Base-by-base conservation (phyloP, 2,888 invertebrate genomes). In the Lasioglossum oenotherae region DNA sequence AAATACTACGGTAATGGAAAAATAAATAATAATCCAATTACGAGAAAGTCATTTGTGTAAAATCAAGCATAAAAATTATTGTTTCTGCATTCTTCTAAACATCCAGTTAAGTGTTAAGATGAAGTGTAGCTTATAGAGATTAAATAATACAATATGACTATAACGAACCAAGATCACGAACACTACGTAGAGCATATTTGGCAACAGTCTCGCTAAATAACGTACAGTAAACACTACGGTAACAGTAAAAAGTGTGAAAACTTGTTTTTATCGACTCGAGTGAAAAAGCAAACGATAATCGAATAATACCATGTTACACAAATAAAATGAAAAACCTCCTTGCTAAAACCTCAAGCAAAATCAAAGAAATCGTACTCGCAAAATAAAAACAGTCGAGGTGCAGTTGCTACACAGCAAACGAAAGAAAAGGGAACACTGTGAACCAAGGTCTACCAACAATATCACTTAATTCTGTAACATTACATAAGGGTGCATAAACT, bases 401-500 rank as follows among this genome's bases (percentile, higher is more conserved):
- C 69, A 64, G 38, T 79, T 72, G 71, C 67, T 78, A 72, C 53
- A 27, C 14, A 87, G 44, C 77, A 79, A 82, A 74, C 72, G 74
- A 64, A 46, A 81, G 49, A 64, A 64, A 14, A 49, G 10, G 67
- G 49, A 74, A 74, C 41, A 72, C 35, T 35, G 35, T 10, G 69
- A 84, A 74, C 46, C 76, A 82, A 85, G 82, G 64, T 76, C n/a
- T 67, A 73, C 35, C 74, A 64, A 64, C 64, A 78, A 75, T 67
- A 74, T 78, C 76, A 75, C 73, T 86, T 81, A 82, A 83, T 81
- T 41, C 27, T 27, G 31, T 38, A 74, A 78, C 44, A 79, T 35
- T 64, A 76, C 46, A 80, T 60, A 46, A 64, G 74, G 75, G 71
- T 87, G 87, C 83, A 72, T 38, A 77, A 67, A 74, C 60, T 78